Evolutionary conservation across 92 coral and sea anemone species (phyloP).

Genomic region (Chrysogorgia sp.): DNA sequence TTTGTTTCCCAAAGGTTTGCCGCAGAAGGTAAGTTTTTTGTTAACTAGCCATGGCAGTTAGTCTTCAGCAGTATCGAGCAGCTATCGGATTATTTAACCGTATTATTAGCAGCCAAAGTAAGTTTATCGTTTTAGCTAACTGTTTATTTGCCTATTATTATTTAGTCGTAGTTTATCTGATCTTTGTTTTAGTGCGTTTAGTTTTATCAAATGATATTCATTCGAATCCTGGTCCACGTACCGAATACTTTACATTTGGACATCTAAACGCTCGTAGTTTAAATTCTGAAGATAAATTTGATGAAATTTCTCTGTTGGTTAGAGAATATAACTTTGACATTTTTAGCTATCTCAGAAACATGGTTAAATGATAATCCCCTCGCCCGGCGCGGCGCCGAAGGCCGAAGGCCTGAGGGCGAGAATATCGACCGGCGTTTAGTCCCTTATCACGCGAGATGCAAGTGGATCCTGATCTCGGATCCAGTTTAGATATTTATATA

Average conservation of each 20-base stretch:
- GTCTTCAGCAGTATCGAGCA: slow-evolving; percentile 47
- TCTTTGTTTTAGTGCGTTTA: neutral
- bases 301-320: slow-evolving; percentile 53
- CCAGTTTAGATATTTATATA: too few species aligned
- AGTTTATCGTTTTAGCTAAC: neutral
- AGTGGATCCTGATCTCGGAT: too few species aligned
- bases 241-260: slow-evolving; percentile 14
- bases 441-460: too few species aligned
- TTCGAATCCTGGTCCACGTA: slow-evolving; percentile 37
- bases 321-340: slow-evolving; percentile 45
- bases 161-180: neutral
- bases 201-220: slow-evolving; percentile 37
- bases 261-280: slow-evolving; percentile 35
- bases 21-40: neutral
- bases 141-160: too few species aligned
- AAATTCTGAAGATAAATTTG: slow-evolving; percentile 52
- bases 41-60: slow-evolving; percentile 44
- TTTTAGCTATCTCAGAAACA: slow-evolving; percentile 58
- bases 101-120: neutral
- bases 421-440: too few species aligned
- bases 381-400: too few species aligned
- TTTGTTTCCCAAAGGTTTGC: neutral
- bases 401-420: too few species aligned
- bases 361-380: too few species aligned
- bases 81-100: slow-evolving; percentile 43